A percentile compares a stretch with the other conserved stretches of the same genome.
Evolutionary conservation across 2,888 invertebrate species (phyloP).

Genomic region (Macaria liturata): DNA sequence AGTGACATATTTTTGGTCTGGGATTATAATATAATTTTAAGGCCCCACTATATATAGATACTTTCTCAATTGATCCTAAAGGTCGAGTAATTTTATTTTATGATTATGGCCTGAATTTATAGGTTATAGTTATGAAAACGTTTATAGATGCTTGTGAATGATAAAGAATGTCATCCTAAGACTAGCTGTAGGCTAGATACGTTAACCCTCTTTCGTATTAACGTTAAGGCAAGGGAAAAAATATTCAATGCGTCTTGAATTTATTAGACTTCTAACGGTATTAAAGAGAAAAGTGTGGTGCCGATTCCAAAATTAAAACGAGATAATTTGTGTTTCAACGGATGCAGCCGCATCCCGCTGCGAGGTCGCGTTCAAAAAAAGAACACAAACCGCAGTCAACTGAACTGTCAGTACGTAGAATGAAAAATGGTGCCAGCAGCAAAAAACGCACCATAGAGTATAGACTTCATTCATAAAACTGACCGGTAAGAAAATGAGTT

Average conservation of each 20-base stretch:
- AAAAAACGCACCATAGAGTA: conserved; percentile 60
- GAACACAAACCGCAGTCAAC: conserved; percentile 62
- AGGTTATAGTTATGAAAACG: too few species aligned
- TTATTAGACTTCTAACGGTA: conserved; percentile 43
- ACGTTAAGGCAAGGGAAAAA: too few species aligned
- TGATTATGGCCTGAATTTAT: too few species aligned
- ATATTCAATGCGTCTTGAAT: conserved; percentile 37
- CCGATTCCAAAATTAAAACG: conserved; percentile 74
- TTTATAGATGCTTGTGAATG: too few species aligned
- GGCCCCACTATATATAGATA: too few species aligned
- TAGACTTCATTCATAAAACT: conserved; percentile 71
- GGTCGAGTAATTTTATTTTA: too few species aligned
- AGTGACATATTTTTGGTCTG: too few species aligned
- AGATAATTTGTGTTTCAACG: conserved; percentile 73
- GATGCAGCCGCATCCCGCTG: conserved; percentile 73
- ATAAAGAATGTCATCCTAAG: too few species aligned
- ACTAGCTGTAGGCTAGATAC: too few species aligned
- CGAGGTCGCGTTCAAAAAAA: conserved; percentile 75
- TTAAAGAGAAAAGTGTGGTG: conserved; percentile 51
- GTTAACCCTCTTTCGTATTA: too few species aligned
- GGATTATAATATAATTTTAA: too few species aligned
- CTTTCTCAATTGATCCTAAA: too few species aligned
- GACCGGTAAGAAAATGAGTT: conserved; percentile 76
- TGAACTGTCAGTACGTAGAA: conserved; percentile 73
- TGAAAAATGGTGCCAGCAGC: conserved; percentile 74